These are phyloP conservation scores for Caradrina kadenii DNA, from an alignment of 2,888 invertebrate genomes.

Conservation along the genomic window DNA sequence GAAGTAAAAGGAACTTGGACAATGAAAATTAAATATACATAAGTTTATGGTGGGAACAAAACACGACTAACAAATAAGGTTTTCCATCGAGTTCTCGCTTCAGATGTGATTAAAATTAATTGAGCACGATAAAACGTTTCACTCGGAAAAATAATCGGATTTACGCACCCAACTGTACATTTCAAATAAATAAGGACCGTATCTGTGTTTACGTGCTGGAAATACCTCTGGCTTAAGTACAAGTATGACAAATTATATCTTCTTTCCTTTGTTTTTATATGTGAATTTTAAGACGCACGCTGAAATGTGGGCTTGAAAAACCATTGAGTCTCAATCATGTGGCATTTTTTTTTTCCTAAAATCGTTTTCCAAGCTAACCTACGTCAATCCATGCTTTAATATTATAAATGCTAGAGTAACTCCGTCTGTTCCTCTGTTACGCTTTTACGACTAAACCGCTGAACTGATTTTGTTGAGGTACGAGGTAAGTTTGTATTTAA, in stretches of 20 bases:
- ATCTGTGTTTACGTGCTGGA: background rate
- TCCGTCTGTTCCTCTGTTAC: too few species aligned
- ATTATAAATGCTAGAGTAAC: too few species aligned
- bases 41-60: constrained; percentile 38
- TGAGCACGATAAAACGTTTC: constrained; percentile 16
- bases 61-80: constrained; percentile 34
- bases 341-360: too few species aligned
- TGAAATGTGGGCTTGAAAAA: too few species aligned
- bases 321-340: too few species aligned
- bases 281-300: background rate
- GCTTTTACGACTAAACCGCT: too few species aligned
- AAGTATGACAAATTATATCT: constrained; percentile 11
- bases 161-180: constrained; percentile 2
- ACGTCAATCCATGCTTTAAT: too few species aligned
- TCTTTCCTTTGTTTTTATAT: background rate
- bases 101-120: constrained; percentile 31
- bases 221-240: constrained; percentile 4
- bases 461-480: too few species aligned
- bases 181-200: background rate
- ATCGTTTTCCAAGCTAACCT: too few species aligned
- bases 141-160: constrained; percentile 21
- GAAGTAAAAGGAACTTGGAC: constrained; percentile 31
- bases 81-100: constrained; percentile 17
- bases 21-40: constrained; percentile 59
- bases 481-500: too few species aligned